Base-by-base conservation (phyloP, 2,888 invertebrate species). In the Pteria penguin region DNA sequence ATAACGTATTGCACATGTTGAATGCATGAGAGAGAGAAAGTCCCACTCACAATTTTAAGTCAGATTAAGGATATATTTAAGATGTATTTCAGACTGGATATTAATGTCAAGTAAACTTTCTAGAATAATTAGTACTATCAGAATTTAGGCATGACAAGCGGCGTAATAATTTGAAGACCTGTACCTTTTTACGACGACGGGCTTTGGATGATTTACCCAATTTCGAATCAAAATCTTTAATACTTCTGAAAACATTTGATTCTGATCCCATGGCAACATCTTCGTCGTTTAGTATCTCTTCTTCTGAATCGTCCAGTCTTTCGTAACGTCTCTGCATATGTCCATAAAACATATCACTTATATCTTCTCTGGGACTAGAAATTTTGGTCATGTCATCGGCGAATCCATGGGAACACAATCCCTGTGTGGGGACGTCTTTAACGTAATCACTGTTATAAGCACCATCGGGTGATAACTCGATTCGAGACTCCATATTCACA, bases 171-270 rank as follows among this genome's bases (percentile, higher is more conserved):
- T 72, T 76, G 45, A 71, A 63, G 22, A 76, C 32, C 33, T 76
- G 71, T 76, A 76, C 76, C 76, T 76, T 76, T 67, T 72, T 76
- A 8, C 63, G 31, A n/a, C 67, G 60, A 66, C 70, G 45, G 1
- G 26, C 31, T 32, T 54, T 60, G 22, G 63, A 61, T 32, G 57
- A 65, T 36, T 67, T 61, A 18, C 32, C 55, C 36, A 36, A 27
- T 11, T 61, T 58, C 29, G 52, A 27, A 32, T 67, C 61, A 18
- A 76, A 45, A 31, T 76, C 76, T 26, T 62, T 68, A 31, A 55
- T 63, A 55, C 62, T 72, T 24, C 72, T 54, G 52, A 76, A 76
- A n/a, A 72, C 68, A 18, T 33, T 27, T 11, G 52, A 66, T 62
- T 72, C 67, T 62, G 33, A n/a, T 26, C 24, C 26, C 45, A 22